Evolutionary conservation across 2,888 invertebrate genomes (phyloP).

Genomic region (Altica lythri): DNA sequence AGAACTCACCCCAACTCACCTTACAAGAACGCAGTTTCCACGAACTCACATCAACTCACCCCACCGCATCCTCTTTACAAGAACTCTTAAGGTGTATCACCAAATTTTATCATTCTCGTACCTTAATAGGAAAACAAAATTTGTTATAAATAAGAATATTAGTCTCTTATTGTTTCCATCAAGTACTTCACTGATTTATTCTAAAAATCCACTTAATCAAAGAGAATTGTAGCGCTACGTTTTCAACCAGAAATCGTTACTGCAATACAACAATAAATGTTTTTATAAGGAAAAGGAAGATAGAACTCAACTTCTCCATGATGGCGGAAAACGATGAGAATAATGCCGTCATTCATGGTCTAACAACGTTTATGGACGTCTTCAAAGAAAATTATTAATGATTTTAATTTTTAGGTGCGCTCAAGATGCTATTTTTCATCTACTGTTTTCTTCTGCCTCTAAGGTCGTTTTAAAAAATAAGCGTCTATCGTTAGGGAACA

Average conservation of each 20-base stretch:
- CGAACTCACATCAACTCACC: too few species aligned
- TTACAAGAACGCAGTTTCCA: too few species aligned
- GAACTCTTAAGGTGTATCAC: too few species aligned
- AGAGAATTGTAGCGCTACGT: background rate
- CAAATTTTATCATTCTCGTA: too few species aligned
- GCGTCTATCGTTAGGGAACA: too few species aligned
- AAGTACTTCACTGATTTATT: background rate
- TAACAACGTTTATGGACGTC: background rate
- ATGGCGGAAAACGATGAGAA: conserved; percentile 1
- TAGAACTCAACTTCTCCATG: too few species aligned
- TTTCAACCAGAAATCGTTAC: background rate
- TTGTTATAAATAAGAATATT: too few species aligned
- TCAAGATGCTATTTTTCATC: background rate
- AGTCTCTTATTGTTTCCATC: background rate
- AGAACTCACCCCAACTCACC: too few species aligned
- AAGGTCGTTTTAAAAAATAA: too few species aligned
- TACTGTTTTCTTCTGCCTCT: background rate
- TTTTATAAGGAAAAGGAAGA: background rate
- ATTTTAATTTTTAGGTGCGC: background rate
- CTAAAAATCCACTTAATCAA: background rate
- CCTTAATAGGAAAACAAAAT: too few species aligned
- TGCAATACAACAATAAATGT: background rate
- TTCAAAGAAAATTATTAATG: conserved; percentile 5
- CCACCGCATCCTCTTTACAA: too few species aligned
- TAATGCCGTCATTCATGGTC: background rate